A percentile compares a stretch with the other conserved stretches of the same genome.
Evolutionary conservation across 1,140 invertebrate genomes (phyloP).

Genomic region (Hyposmocoma kahamanoa): DNA sequence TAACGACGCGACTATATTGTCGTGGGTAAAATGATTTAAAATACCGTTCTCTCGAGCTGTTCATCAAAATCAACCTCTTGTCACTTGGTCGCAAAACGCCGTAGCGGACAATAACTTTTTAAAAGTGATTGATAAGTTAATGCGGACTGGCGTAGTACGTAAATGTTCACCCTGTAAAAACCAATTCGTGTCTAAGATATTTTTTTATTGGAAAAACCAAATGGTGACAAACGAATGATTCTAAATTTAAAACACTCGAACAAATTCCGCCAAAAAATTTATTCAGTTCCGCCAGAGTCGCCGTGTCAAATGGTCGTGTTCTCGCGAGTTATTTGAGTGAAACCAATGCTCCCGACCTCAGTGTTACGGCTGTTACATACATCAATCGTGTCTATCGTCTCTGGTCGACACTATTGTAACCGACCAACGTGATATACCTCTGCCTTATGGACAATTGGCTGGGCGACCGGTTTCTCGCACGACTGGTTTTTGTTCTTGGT

Average conservation of each 20-base stretch:
- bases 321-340: no score
- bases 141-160: background rate
- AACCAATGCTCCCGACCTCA: no score
- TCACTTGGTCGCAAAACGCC: background rate
- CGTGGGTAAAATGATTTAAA: background rate
- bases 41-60: background rate
- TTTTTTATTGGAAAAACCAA: background rate
- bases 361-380: no score
- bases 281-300: no score
- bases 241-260: slow-evolving; percentile 1
- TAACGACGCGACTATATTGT: background rate
- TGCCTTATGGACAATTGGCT: no score
- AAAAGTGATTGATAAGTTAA: background rate
- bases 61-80: background rate
- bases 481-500: no score
- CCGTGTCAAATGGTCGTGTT: no score
- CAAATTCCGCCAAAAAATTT: no score
- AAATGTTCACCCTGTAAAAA: background rate
- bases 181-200: background rate
- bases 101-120: background rate
- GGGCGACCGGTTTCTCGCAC: no score
- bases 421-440: no score
- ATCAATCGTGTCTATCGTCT: no score
- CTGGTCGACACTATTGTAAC: no score
- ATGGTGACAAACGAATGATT: background rate